phyloP scores from a whole-genome alignment of 2,888 invertebrate species.

The Eueremaeus valkanovi region DNA sequence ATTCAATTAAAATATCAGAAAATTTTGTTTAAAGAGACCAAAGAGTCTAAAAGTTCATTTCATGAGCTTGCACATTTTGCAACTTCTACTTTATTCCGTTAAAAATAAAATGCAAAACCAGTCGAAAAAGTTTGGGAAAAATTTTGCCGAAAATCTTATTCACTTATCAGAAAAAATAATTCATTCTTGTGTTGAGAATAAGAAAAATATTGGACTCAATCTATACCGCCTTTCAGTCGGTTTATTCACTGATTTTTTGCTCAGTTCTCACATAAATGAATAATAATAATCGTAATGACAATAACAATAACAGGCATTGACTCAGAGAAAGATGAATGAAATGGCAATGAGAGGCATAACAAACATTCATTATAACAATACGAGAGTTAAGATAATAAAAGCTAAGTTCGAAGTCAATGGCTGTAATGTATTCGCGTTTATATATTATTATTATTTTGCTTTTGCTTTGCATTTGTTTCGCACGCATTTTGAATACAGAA shows the following conservation, averaged over 20 bases:
- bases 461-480: background rate
- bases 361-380: background rate
- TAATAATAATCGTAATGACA: background rate
- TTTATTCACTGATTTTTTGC: background rate
- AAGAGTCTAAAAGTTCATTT: no score
- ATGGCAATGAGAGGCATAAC: conserved; percentile 1
- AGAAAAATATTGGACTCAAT: background rate
- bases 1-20: no score
- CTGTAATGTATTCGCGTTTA: no score
- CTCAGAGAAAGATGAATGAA: conserved; percentile 1
- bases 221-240: background rate
- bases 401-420: no score
- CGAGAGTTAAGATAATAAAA: background rate
- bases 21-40: no score
- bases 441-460: no score
- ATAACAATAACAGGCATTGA: background rate
- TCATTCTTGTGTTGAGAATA: background rate
- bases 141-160: background rate
- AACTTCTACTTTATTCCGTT: no score
- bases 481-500: no score
- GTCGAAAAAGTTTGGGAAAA: no score
- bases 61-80: no score
- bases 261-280: background rate
- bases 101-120: no score
- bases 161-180: background rate